Percentiles rank a stretch among this genome's conserved stretches.
Evolutionary conservation across 2,888 invertebrate species (phyloP).

Genomic region (Lasioglossum villosulum): DNA sequence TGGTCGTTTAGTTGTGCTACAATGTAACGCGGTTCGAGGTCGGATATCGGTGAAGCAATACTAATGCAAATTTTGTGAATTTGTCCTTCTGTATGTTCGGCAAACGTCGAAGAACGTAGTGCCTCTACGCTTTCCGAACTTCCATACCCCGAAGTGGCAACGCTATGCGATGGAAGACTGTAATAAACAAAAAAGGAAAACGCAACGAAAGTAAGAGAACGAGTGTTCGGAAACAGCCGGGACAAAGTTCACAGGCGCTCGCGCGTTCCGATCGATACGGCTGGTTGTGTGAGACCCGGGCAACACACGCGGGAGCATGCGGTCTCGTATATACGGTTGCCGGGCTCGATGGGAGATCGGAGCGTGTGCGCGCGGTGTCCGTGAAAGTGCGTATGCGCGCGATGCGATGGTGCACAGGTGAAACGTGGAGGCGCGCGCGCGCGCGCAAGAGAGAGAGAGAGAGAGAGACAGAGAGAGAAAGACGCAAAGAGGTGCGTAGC

Average conservation of each 20-base stretch:
- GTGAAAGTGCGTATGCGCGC: not conserved
- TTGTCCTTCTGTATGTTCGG: no score
- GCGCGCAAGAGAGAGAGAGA: no score
- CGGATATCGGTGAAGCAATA: no score
- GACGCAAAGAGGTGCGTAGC: not conserved
- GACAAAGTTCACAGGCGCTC: not conserved
- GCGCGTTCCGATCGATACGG: not conserved
- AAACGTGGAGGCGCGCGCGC: not conserved
- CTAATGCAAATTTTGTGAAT: no score
- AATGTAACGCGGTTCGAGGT: no score
- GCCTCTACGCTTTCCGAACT: no score
- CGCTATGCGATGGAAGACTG: no score
- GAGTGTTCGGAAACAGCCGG: not conserved
- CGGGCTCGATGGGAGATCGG: not conserved
- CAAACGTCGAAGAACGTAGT: no score
- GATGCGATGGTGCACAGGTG: not conserved
- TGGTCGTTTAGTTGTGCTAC: no score
- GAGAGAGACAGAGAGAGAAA: no score
- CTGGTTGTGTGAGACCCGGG: not conserved
- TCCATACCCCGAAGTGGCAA: no score
- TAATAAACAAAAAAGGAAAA: not conserved
- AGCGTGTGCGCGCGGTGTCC: not conserved
- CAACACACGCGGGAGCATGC: not conserved
- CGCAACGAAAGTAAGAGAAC: not conserved
- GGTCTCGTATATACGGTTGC: slow-evolving; percentile 19